These are phyloP conservation scores for Melangyna quadrimaculata DNA, from an alignment of 2,888 invertebrate genomes.

Conservation along the genomic window DNA sequence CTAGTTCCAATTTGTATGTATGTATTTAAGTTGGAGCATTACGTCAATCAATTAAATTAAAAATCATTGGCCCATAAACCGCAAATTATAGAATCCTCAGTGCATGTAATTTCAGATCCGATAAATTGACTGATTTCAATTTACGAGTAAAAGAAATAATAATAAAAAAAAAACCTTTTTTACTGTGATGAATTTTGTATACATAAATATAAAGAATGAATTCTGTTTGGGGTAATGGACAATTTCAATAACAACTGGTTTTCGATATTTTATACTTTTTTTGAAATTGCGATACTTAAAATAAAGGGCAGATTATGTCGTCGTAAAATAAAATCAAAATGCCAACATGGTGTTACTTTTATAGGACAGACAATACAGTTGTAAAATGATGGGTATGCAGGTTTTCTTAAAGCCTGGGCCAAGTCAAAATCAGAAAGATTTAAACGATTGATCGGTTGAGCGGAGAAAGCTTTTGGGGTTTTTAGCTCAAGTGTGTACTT, in stretches of 20 bases:
- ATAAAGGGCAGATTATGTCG: background rate
- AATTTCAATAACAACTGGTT: conserved; percentile 11
- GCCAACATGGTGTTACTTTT: too few species aligned
- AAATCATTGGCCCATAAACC: conserved; percentile 11
- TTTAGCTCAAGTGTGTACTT: too few species aligned
- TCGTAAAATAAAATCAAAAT: background rate
- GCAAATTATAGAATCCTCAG: background rate
- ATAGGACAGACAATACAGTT: too few species aligned
- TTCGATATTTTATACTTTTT: background rate
- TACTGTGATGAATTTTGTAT: background rate
- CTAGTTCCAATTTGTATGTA: background rate
- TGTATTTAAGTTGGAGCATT: background rate
- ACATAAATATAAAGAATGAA: background rate
- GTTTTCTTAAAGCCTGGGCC: too few species aligned
- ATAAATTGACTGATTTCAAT: background rate
- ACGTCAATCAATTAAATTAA: background rate
- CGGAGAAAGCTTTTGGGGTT: too few species aligned
- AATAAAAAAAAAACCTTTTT: background rate
- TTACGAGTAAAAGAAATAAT: too few species aligned
- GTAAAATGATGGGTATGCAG: too few species aligned
- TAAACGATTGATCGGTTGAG: too few species aligned
- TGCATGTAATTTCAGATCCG: background rate
- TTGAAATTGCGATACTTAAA: background rate
- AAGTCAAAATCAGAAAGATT: too few species aligned
- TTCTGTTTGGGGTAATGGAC: background rate